Percentiles rank a stretch among this genome's conserved stretches.
phyloP scores from a whole-genome alignment of 2,113 vertebrate species.

The Microtus montanus region DNA sequence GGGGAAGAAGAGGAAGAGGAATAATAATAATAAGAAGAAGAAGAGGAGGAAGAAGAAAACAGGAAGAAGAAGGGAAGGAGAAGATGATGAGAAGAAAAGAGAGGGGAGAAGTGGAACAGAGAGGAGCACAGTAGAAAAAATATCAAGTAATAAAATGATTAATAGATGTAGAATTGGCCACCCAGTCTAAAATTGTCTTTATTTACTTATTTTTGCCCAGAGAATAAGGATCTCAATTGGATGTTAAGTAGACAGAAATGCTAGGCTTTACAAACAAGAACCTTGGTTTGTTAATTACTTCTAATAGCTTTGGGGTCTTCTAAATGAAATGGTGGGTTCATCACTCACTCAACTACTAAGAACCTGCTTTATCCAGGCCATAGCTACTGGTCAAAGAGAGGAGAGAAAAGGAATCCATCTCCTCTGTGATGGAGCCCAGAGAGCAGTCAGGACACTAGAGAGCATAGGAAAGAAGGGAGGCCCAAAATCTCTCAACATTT shows the following conservation, averaged over 20 bases:
- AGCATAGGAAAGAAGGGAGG: neutral
- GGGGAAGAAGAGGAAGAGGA: rapidly evolving
- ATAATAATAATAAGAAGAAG: too few relatives aligned
- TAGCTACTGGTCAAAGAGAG: neutral
- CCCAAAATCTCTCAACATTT: neutral
- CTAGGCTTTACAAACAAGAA: neutral
- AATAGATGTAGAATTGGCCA: neutral
- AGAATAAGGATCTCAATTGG: neutral
- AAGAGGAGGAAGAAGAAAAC: neutral
- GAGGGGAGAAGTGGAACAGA: too few relatives aligned
- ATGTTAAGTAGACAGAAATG: neutral
- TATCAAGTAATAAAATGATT: neutral
- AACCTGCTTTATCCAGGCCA: neutral
- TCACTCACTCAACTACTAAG: neutral
- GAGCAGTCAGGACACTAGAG: neutral
- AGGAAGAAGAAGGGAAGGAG: neutral
- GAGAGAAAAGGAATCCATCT: neutral
- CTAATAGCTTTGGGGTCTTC: neutral
- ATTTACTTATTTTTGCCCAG: neutral
- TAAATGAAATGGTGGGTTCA: neutral
- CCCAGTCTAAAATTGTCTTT: neutral
- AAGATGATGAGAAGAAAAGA: neutral
- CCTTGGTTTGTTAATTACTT: neutral
- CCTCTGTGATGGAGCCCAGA: neutral
- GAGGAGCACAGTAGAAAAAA: too few relatives aligned